phyloP scores from a whole-genome alignment of 2,113 vertebrate genomes.

The Pedetes capensis region DNA sequence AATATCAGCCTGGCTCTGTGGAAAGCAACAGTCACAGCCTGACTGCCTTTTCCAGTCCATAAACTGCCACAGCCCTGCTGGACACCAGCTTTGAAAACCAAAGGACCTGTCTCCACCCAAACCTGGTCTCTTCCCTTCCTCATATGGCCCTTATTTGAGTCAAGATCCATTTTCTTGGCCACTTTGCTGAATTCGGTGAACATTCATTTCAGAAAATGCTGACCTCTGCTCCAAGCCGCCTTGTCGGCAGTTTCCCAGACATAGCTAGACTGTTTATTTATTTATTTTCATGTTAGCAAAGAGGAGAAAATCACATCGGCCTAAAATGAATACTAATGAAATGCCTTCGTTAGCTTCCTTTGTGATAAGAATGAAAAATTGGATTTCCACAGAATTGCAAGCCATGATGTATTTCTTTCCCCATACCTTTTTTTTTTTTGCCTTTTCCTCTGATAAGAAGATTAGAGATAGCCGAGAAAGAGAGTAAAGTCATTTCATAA shows the following conservation, averaged over 20 bases:
- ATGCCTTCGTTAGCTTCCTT: constrained; percentile 84
- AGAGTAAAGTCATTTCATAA: constrained; percentile 83
- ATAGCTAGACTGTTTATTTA: constrained; percentile 64
- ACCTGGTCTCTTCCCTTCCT: not conserved
- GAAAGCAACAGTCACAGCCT: not conserved
- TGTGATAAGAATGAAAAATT: constrained; percentile 85
- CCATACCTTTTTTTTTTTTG: constrained; percentile 57
- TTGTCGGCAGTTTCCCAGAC: constrained; percentile 63
- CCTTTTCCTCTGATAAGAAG: constrained; percentile 83
- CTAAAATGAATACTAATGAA: constrained; percentile 88
- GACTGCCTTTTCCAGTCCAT: not conserved
- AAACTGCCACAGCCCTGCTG: not conserved
- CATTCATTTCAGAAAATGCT: constrained; percentile 52
- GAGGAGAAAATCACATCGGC: constrained; percentile 82
- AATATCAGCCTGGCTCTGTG: not conserved
- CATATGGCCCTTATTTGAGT: not conserved
- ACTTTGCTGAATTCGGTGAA: not conserved
- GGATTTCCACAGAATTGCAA: constrained; percentile 71
- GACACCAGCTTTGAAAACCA: constrained; percentile 1
- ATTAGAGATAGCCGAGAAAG: constrained; percentile 79
- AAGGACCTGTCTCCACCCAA: not conserved
- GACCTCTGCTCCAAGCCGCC: constrained; percentile 62
- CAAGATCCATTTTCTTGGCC: constrained; percentile 43
- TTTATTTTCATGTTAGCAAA: constrained; percentile 83
- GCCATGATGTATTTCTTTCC: constrained; percentile 58